These are phyloP conservation scores for Carduelis carduelis DNA, from an alignment of 2,797 vertebrate species.

Conservation along the genomic window DNA sequence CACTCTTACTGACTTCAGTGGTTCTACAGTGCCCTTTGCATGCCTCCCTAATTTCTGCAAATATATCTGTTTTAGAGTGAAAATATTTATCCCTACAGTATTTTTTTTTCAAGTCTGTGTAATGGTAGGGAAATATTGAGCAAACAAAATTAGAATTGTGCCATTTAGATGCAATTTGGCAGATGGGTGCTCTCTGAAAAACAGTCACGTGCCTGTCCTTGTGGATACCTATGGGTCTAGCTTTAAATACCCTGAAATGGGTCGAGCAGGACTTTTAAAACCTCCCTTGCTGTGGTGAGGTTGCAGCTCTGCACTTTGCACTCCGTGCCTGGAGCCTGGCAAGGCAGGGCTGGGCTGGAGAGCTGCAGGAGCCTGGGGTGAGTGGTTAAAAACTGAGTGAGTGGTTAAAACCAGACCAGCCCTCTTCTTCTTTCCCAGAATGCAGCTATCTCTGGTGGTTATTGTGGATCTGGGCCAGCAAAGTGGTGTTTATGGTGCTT, in stretches of 20 bases:
- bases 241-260: not conserved
- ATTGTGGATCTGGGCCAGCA: not conserved
- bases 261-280: not conserved
- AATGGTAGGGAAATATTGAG: not conserved
- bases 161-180: not conserved
- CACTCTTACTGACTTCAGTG: not conserved
- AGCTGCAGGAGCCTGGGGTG: fast-evolving
- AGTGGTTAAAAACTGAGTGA: not conserved
- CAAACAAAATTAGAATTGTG: not conserved
- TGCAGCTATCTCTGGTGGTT: not conserved
- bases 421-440: not conserved
- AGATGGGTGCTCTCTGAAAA: not conserved
- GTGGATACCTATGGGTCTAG: not conserved
- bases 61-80: not conserved
- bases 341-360: not conserved
- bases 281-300: fast-evolving
- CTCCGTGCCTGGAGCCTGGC: fast-evolving
- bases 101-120: not conserved
- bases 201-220: fast-evolving
- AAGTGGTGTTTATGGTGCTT: not conserved
- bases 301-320: not conserved
- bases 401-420: not conserved
- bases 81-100: not conserved
- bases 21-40: not conserved
- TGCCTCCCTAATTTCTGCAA: not conserved